Conservation (phyloP, 2,113 vertebrate species). For the Aegithalos caudatus region DNA sequence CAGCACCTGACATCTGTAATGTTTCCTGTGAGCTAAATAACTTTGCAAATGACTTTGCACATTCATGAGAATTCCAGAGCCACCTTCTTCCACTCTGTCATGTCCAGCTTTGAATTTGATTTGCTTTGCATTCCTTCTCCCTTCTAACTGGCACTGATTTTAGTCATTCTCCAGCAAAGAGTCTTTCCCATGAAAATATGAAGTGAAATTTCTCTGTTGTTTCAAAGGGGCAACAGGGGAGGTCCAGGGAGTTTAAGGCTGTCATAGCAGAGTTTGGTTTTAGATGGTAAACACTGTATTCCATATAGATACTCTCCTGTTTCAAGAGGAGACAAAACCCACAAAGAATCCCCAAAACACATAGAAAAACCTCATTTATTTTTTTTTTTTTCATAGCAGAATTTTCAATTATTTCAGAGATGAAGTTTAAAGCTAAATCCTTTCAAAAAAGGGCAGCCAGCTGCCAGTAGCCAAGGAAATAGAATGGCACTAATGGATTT, state of each 20-base stretch:
- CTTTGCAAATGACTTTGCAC: not conserved
- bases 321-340: not conserved
- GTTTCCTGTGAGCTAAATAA: not conserved
- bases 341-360: not conserved
- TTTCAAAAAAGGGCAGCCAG: not conserved
- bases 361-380: not conserved
- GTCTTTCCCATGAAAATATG: not conserved
- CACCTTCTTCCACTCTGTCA: not conserved
- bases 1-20: not conserved
- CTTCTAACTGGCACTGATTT: not conserved
- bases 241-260: not conserved
- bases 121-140: not conserved
- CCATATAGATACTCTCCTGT: rapidly evolving
- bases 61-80: not conserved
- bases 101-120: not conserved
- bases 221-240: not conserved
- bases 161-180: not conserved
- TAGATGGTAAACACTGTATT: not conserved
- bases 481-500: not conserved
- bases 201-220: not conserved
- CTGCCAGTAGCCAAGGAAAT: not conserved
- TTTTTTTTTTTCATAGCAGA: not conserved
- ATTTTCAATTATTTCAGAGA: not conserved
- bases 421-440: not conserved
- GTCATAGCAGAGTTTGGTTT: not conserved